Base-by-base conservation (phyloP, 2,888 invertebrate genomes). In the Caenorhabditis sp. region DNA sequence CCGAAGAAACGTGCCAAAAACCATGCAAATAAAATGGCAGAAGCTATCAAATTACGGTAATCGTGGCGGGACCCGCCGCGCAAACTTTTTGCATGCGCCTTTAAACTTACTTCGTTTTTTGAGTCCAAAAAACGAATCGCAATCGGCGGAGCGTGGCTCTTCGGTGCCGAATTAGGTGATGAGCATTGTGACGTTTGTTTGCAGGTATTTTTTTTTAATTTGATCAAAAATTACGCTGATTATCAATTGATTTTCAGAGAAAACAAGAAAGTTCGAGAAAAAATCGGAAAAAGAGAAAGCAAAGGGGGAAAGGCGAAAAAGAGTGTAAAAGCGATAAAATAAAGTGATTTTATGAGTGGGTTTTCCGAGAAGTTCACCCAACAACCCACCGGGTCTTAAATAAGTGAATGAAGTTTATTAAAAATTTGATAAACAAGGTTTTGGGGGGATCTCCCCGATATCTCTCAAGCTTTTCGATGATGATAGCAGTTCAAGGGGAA, bases 321-420 rank as follows among this genome's bases (percentile, higher is more conserved):
- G 43, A 45, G 68, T 70, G 70, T 70, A 70, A 70, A 58, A 59
- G 45, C 45, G 59, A 70, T 70, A 70, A 70, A 70, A 70, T 52
- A 53, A 59, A 59, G 70, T 70, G 68, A 59, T 68, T 68, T 68
- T 70, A 70, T 59, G 59, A 70, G 70, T 59, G 62, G 50, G 24
- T 52, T 65, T 48, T 48, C 48, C 9, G 46, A 65, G 55, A 22
- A 46, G 24, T 55, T n/a, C n/a, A 52, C 43, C 45, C 26, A 53
- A 24, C 24, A 41, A 8, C 11, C n/a, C n/a, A n/a, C n/a, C n/a
- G n/a, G n/a, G n/a, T n/a, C n/a, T n/a, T n/a, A n/a, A n/a, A n/a
- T n/a, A n/a, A n/a, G n/a, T n/a, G n/a, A n/a, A n/a, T n/a, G n/a
- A n/a, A n/a, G n/a, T n/a, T n/a, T n/a, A n/a, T n/a, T n/a, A n/a